phyloP scores from a whole-genome alignment of 1,140 invertebrate species.

The Dysdera silvatica region DNA sequence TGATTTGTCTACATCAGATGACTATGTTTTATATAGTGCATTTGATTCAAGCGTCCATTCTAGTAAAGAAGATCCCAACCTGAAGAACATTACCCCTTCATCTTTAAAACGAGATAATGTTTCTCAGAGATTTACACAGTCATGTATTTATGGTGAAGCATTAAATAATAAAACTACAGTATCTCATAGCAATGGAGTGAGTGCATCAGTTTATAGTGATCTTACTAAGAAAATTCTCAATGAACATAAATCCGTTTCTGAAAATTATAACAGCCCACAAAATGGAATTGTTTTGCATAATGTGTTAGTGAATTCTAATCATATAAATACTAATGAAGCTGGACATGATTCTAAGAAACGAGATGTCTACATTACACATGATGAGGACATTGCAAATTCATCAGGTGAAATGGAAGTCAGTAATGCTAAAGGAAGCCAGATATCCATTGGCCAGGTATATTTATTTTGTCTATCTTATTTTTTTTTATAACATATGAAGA shows the following conservation, averaged over 20 bases:
- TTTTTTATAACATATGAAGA: too few species aligned
- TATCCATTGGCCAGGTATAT: constrained; percentile 58
- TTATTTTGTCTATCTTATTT: too few species aligned
- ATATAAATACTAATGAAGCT: too few species aligned
- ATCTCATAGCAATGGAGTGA: background rate
- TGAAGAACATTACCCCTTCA: background rate
- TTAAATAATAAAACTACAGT: too few species aligned
- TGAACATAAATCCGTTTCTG: background rate
- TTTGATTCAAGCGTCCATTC: constrained; percentile 30
- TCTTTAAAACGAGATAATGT: background rate
- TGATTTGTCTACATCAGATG: constrained; percentile 42
- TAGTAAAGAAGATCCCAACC: background rate
- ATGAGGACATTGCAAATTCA: constrained; percentile 53
- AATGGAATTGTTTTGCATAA: constrained; percentile 8
- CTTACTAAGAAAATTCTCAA: background rate
- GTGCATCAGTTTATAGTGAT: background rate
- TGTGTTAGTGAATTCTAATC: constrained; percentile 4
- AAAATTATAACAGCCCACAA: background rate
- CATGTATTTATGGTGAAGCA: constrained; percentile 28
- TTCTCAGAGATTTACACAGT: constrained; percentile 9
- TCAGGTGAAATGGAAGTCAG: constrained; percentile 39
- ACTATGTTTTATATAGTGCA: constrained; percentile 43
- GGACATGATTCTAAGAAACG: too few species aligned
- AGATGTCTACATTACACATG: too few species aligned
- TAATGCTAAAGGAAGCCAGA: constrained; percentile 55